These are phyloP conservation scores for Drosophila algonquin DNA, from an alignment of 2,888 invertebrate genomes.

Conservation along the genomic window DNA sequence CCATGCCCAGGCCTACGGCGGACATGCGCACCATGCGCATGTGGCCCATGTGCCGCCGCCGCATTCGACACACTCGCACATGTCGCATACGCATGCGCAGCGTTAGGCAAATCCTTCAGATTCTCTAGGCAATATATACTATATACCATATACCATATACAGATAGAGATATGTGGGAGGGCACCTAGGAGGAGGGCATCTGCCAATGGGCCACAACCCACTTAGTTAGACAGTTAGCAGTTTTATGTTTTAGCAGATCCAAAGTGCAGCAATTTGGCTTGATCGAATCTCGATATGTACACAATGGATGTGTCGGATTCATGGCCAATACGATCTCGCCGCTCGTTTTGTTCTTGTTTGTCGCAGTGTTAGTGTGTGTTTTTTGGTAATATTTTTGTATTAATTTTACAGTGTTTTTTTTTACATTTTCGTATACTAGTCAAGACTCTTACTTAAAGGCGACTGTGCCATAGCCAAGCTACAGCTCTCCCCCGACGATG, in stretches of 20 bases:
- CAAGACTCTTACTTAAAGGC: slow-evolving; percentile 72
- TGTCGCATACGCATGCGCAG: slow-evolving; percentile 91
- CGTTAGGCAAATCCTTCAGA: slow-evolving; percentile 86
- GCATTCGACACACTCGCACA: slow-evolving; percentile 86
- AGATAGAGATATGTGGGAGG: not conserved
- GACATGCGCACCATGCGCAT: slow-evolving; percentile 86
- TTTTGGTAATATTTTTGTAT: slow-evolving; percentile 21
- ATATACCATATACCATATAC: slow-evolving; percentile 2
- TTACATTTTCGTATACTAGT: slow-evolving; percentile 61
- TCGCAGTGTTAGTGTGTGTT: slow-evolving; percentile 27
- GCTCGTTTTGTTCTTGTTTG: slow-evolving; percentile 66
- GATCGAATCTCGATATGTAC: slow-evolving; percentile 27
- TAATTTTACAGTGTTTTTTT: slow-evolving; percentile 33
- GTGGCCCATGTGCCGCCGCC: slow-evolving; percentile 86
- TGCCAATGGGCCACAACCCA: slow-evolving; percentile 10
- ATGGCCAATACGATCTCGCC: slow-evolving; percentile 72
- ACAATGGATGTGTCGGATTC: slow-evolving; percentile 24
- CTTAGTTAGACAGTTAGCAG: slow-evolving; percentile 40
- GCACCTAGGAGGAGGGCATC: too few species aligned
- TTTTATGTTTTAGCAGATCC: slow-evolving; percentile 63
- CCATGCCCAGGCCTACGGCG: slow-evolving; percentile 84
- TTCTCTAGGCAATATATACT: slow-evolving; percentile 34
- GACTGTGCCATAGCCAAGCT: slow-evolving; percentile 73
- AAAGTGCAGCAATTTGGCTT: slow-evolving; percentile 67
- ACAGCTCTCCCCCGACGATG: slow-evolving; percentile 48